These are phyloP conservation scores for Artibeus lituratus DNA, from an alignment of 2,797 vertebrate genomes.

Conservation along the genomic window DNA sequence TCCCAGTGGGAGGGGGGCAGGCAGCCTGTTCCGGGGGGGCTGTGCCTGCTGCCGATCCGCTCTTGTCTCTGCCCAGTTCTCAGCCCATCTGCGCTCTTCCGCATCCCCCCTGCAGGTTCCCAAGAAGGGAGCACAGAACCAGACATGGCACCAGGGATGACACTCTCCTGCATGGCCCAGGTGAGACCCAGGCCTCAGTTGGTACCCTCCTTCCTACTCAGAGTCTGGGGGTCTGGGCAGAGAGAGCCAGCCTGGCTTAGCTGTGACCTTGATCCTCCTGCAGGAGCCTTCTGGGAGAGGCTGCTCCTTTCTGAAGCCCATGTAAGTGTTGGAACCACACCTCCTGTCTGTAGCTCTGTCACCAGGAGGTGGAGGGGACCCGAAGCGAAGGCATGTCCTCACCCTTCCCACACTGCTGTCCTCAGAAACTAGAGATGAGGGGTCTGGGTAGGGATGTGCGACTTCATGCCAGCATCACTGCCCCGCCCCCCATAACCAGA, in stretches of 20 bases:
- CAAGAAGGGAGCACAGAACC: not conserved
- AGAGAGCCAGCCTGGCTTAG: not conserved
- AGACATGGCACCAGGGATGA: not conserved
- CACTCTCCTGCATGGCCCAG: not conserved
- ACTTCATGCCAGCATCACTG: not conserved
- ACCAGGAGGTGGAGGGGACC: not conserved
- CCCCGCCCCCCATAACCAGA: not conserved
- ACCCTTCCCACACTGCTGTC: not conserved
- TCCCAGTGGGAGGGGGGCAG: conserved; percentile 78
- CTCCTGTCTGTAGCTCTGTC: accelerated
- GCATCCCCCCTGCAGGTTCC: not conserved
- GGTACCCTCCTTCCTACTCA: accelerated
- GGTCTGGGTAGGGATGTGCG: not conserved
- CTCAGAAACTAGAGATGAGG: not conserved
- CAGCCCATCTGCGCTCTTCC: not conserved
- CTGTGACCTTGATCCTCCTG: not conserved
- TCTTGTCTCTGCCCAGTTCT: not conserved
- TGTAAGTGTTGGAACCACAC: not conserved
- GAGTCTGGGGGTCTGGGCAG: accelerated
- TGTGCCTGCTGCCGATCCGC: accelerated
- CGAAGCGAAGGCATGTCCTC: no score
- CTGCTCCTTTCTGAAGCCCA: not conserved
- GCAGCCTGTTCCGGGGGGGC: accelerated
- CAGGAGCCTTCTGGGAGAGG: not conserved
- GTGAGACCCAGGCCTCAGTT: not conserved